Conservation (phyloP, 2,797 vertebrate species). For the Phalanger gymnotis region DNA sequence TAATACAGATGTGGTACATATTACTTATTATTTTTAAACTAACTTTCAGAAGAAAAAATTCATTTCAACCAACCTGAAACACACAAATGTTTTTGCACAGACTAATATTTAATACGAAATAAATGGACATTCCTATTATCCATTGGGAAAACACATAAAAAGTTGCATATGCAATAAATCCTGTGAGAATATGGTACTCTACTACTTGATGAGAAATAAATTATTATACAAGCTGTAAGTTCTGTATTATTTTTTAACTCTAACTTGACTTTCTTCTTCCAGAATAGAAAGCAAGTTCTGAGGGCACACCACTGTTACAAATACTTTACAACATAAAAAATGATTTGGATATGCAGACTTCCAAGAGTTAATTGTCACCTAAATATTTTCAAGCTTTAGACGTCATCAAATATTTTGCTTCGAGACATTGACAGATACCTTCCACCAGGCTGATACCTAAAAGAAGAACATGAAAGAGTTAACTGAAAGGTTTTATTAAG, state of each 20-base stretch:
- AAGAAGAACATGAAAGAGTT: conserved; percentile 72
- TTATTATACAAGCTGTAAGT: conserved; percentile 66
- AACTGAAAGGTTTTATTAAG: conserved; percentile 49
- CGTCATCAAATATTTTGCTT: conserved; percentile 95
- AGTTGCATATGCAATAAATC: conserved; percentile 58
- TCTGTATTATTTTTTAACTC: conserved; percentile 56
- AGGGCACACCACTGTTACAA: conserved; percentile 54
- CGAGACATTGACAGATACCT: conserved; percentile 98
- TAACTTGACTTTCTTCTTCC: conserved; percentile 53
- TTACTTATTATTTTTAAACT: conserved; percentile 57
- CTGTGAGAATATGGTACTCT: conserved; percentile 62
- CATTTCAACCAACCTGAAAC: conserved; percentile 55
- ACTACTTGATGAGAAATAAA: conserved; percentile 53
- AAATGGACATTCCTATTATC: conserved; percentile 36
- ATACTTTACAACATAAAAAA: conserved; percentile 63
- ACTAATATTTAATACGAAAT: conserved; percentile 47
- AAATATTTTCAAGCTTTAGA: conserved; percentile 83
- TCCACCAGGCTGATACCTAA: conserved; percentile 91
- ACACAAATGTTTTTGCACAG: conserved; percentile 42
- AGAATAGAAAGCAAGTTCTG: conserved; percentile 63
- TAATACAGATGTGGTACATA: conserved; percentile 47
- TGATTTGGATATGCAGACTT: conserved; percentile 59
- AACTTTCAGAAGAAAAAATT: conserved; percentile 47
- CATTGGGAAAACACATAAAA: conserved; percentile 56
- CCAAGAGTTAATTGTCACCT: conserved; percentile 49